These are phyloP conservation scores for Acipenser ruthenus DNA, from an alignment of 2,797 vertebrate species.

Conservation along the genomic window DNA sequence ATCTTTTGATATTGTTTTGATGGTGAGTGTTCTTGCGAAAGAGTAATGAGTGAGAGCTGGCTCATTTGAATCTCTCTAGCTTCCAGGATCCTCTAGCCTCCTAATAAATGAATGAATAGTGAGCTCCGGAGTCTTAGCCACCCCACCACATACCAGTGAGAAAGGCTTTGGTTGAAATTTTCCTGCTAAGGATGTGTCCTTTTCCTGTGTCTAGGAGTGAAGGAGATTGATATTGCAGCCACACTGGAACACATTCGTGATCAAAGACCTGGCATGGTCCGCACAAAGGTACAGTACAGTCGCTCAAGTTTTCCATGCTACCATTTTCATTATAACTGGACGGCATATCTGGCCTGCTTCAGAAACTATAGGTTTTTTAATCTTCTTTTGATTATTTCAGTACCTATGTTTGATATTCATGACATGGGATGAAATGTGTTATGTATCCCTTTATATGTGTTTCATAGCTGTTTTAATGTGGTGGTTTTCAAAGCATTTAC, in stretches of 20 bases:
- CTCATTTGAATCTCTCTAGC: constrained; percentile 1
- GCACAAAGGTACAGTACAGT: constrained; percentile 76
- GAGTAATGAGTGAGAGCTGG: not conserved
- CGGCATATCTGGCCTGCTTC: not conserved
- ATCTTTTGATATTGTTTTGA: not conserved
- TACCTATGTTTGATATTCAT: no score
- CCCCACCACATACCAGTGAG: no score
- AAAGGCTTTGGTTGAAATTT: not conserved
- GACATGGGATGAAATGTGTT: no score
- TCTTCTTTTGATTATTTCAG: no score
- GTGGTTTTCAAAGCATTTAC: no score
- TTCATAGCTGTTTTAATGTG: no score
- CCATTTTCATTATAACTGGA: not conserved
- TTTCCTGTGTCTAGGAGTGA: constrained; percentile 66
- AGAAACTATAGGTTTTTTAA: not conserved
- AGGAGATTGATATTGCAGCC: constrained; percentile 95
- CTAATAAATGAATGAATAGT: no score
- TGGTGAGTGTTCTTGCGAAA: not conserved
- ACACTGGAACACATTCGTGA: constrained; percentile 90
- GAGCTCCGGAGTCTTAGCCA: no score
- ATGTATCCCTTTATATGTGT: no score
- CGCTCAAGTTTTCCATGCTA: not conserved
- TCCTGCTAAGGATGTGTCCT: not conserved
- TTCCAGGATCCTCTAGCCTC: no score
- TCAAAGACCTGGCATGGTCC: constrained; percentile 85